These are phyloP conservation scores for Dichetophora obliterata DNA, from an alignment of 2,888 invertebrate species.

Conservation along the genomic window DNA sequence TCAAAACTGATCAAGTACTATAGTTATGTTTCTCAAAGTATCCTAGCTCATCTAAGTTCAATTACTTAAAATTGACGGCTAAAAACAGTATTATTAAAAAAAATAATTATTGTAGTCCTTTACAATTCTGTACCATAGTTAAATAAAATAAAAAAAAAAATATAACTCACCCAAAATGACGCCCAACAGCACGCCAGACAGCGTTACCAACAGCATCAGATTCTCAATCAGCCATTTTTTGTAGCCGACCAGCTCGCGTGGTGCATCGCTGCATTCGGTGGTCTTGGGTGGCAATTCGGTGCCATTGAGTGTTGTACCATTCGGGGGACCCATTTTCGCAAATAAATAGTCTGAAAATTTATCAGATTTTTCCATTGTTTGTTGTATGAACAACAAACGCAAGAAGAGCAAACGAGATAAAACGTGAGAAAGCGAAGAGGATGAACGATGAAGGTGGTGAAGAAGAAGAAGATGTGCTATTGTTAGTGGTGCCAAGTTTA, in stretches of 20 bases:
- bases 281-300: slow-evolving; percentile 72
- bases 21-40: too few relatives aligned
- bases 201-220: slow-evolving; percentile 82
- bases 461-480: neutral
- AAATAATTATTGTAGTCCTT: too few relatives aligned
- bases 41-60: too few relatives aligned
- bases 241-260: slow-evolving; percentile 76
- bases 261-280: slow-evolving; percentile 75
- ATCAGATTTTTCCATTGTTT: slow-evolving; percentile 75
- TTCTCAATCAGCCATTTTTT: slow-evolving; percentile 82
- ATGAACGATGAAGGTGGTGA: neutral
- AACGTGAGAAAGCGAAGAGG: neutral
- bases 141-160: too few relatives aligned
- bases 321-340: slow-evolving; percentile 82
- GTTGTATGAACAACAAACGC: slow-evolving; percentile 41
- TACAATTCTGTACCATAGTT: too few relatives aligned
- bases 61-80: too few relatives aligned
- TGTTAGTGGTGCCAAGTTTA: neutral
- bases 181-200: slow-evolving; percentile 84
- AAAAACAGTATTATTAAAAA: too few relatives aligned
- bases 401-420: slow-evolving; percentile 10
- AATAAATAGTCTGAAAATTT: slow-evolving; percentile 85
- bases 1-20: too few relatives aligned
- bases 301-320: slow-evolving; percentile 69
- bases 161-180: slow-evolving; percentile 80